Evolutionary conservation across 2,888 invertebrate species (phyloP).

Genomic region (Limnephilus lunatus): DNA sequence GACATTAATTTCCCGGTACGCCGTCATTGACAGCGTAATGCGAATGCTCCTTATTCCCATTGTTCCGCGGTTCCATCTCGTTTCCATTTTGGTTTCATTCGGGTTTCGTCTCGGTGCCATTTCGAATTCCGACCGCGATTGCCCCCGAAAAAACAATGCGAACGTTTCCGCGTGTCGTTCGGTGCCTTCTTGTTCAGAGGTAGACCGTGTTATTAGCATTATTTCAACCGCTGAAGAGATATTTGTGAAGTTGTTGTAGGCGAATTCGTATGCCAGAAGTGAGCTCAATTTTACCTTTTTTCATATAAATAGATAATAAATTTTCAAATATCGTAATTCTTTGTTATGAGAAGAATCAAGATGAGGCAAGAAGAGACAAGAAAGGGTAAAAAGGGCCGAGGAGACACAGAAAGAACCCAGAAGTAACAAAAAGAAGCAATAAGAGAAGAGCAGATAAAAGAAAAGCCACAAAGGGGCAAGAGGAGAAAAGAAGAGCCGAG

Average conservation of each 20-base stretch:
- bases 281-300: too few species aligned
- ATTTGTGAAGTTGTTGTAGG: background rate
- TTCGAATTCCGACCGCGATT: slow-evolving; percentile 45
- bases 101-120: slow-evolving; percentile 35
- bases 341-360: too few species aligned
- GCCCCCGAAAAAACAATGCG: slow-evolving; percentile 48
- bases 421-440: too few species aligned
- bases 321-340: too few species aligned
- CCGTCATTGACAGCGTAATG: slow-evolving; percentile 44
- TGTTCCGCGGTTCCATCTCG: slow-evolving; percentile 36
- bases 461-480: too few species aligned
- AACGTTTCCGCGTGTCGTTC: slow-evolving; percentile 41
- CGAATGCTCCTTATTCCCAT: slow-evolving; percentile 30
- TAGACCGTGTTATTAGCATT: background rate
- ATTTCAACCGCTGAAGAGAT: background rate
- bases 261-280: background rate
- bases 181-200: background rate
- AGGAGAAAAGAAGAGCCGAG: too few species aligned
- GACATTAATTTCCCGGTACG: slow-evolving; percentile 6
- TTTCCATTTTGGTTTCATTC: slow-evolving; percentile 37
- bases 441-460: too few species aligned
- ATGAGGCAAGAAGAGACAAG: too few species aligned
- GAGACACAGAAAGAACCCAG: too few species aligned
- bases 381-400: too few species aligned
- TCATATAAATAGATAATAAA: too few species aligned